Base-by-base conservation (phyloP, 2,113 vertebrate genomes). In the Urocolius indicus region DNA sequence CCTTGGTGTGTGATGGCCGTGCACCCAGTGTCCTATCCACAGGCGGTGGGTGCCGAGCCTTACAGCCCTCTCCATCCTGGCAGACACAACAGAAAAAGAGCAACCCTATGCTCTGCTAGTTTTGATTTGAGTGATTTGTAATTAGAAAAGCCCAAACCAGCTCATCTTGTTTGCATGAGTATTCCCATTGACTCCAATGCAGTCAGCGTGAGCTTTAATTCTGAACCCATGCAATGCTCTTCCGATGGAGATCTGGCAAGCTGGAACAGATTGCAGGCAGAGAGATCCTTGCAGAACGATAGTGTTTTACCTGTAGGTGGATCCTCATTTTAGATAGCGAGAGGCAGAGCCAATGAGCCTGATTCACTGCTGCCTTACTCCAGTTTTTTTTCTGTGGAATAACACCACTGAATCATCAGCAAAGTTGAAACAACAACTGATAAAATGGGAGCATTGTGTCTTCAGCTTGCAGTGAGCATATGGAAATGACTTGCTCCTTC, bases 361-460 rank as follows among this genome's bases (percentile, higher is more conserved):
- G 89, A 80, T 93, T 85, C 87, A 85, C 62, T 27, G 67, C 63
- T n/a, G 38, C 3, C 6, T 55, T 91, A 85, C 72, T 91, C 79
- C 82, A 71, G 71, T 29, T 90, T 46, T 29, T 90, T 46, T 88
- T 26, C 87, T 71, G 52, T 8, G 3, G 82, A 85, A 81, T 71
- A 84, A 77, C 79, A 91, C 23, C 90, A 49, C 72, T 96, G 96
- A 97, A 84, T 96, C 94, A 95, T 77, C 84, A 63, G 75, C 51
- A 55, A 66, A 65, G 69, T 20, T 71, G 65, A 71, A 91, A 92
- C 67, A 96, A 74, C 92, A 90, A 59, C 68, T 24, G 61, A 48
- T 88, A 86, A 92, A 93, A 75, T 41, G 52, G 68, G 82, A 86
- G 57, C 79, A 74, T 68, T 88, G 85, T 88, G 79, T 72, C 65